Percentiles rank a stretch among this genome's conserved stretches.
phyloP scores from a whole-genome alignment of 2,888 invertebrate species.

The Brenthis daphne region DNA sequence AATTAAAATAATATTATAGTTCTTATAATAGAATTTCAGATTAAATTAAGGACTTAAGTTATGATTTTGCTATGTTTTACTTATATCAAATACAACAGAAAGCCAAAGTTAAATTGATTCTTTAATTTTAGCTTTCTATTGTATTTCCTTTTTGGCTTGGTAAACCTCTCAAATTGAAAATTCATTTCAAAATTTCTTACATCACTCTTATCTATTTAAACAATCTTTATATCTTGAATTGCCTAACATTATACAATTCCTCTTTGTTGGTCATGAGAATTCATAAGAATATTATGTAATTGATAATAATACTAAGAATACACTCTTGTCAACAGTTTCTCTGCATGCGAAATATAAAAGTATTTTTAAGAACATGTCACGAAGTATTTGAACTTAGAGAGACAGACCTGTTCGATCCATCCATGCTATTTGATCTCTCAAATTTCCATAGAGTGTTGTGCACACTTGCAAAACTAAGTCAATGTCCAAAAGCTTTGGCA shows the following conservation, averaged over 20 bases:
- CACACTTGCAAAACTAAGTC: slow-evolving; percentile 94
- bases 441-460: slow-evolving; percentile 97
- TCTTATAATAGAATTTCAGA: too few relatives aligned
- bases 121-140: background rate
- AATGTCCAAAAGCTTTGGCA: slow-evolving; percentile 86
- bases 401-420: slow-evolving; percentile 94
- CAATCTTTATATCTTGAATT: slow-evolving; percentile 9
- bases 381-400: slow-evolving; percentile 91
- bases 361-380: slow-evolving; percentile 94
- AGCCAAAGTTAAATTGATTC: too few relatives aligned
- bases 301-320: background rate
- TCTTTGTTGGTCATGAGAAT: slow-evolving; percentile 13
- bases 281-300: slow-evolving; percentile 9
- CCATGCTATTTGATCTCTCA: slow-evolving; percentile 97
- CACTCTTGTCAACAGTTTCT: slow-evolving; percentile 87
- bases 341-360: slow-evolving; percentile 96
- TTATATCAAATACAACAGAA: too few relatives aligned
- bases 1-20: too few relatives aligned
- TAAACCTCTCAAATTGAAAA: background rate
- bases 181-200: background rate
- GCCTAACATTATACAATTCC: slow-evolving; percentile 8
- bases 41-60: too few relatives aligned
- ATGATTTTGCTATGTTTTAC: too few relatives aligned
- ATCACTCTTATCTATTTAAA: slow-evolving; percentile 7
- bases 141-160: background rate